Conservation (phyloP, 1,140 invertebrate species). For the Drosophila micromelanica region DNA sequence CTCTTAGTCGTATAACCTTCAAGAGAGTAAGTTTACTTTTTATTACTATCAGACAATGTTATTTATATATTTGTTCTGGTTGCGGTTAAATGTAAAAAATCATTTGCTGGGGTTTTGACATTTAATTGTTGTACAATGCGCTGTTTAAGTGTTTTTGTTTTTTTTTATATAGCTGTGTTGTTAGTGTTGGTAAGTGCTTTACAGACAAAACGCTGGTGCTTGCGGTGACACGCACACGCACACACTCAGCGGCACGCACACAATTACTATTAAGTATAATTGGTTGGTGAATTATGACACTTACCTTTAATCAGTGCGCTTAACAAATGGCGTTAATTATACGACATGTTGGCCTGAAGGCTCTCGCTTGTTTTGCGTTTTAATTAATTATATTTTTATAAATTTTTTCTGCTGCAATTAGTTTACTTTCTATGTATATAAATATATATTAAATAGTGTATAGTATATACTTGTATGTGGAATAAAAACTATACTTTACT, state of each 20-base stretch:
- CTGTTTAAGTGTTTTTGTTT: background rate
- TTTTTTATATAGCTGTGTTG: background rate
- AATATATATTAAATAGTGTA: background rate
- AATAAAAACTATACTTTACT: too few species aligned
- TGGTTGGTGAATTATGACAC: conserved; percentile 45
- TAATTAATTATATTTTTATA: conserved; percentile 23
- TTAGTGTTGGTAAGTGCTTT: background rate
- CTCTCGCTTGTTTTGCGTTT: conserved; percentile 5
- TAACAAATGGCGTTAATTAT: conserved; percentile 58
- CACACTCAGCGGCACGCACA: background rate
- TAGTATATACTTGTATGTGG: too few species aligned
- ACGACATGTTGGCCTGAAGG: conserved; percentile 52
- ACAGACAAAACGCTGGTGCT: background rate
- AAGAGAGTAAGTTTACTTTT: background rate
- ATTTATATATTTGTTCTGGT: conserved; percentile 8
- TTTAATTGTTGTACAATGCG: background rate
- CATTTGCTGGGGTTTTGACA: background rate
- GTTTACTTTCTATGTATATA: background rate
- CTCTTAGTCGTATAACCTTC: too few species aligned
- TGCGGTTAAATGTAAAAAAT: conserved; percentile 14
- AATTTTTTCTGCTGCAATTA: conserved; percentile 18
- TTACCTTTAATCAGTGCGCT: conserved; percentile 65
- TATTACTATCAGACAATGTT: background rate
- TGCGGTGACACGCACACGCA: background rate
- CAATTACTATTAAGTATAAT: conserved; percentile 37